Base-by-base conservation (phyloP, 2,113 vertebrate species). In the Carlito syrichta region DNA sequence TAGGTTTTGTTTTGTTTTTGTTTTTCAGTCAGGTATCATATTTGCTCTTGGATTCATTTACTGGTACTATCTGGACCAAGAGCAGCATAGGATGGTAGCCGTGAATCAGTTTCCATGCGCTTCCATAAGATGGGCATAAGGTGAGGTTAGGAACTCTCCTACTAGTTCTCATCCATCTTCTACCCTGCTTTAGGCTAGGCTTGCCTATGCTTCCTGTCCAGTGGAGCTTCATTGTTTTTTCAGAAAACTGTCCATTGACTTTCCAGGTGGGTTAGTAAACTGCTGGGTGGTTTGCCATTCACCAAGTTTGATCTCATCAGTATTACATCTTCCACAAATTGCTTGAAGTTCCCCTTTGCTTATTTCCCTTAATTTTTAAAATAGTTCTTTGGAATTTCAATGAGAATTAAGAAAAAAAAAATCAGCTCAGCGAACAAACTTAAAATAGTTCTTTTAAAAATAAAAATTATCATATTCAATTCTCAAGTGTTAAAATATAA, bases 371-470 rank as follows among this genome's bases (percentile, higher is more conserved):
- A 76, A 50, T 23, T 52, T 52, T 8, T 62, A 32, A 17, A n/a
- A 14, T 17, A 32, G 74, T 38, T 74, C 32, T 40, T 81, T 40
- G 5, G 25, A 92, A 50, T 83, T 43, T 76, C 50, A 58, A 5
- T 68, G 58, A 69, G 35, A 88, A 40, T 66, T 58, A 76, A 48
- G 32, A 74, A 74, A 5, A 63, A 48, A 84, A 7, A 56, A 66
- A 78, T 68, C 6, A 71, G 1, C n/a, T 85, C 43, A 84, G 12
- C 22, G 43, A 92, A 77, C 50, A 35, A 32, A 50, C 23, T 63
- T 85, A 52, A 96, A 89, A 78, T 52, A 8, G n/a, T 71, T 62
- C 25, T 58, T 96, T 89, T 45, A 62, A 45, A 89, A 96, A 40
- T 63, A 50, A 78, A 66, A 89, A 71, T 30, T 82, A 84, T 71